Evolutionary conservation across 2,113 vertebrate species (phyloP).

Genomic region (Hyla sarda): DNA sequence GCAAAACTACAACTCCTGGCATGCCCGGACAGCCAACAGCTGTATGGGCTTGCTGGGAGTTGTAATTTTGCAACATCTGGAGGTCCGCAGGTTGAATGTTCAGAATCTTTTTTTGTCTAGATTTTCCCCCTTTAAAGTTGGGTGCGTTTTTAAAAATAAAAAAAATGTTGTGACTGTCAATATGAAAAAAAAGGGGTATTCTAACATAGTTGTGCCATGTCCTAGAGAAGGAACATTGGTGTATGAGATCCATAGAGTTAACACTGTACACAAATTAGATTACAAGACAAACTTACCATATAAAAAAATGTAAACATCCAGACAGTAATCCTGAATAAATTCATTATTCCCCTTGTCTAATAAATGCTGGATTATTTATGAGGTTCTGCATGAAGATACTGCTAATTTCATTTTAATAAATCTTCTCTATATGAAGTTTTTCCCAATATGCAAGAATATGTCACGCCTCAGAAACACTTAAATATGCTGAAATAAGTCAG

Average conservation of each 20-base stretch:
- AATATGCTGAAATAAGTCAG: constrained; percentile 32
- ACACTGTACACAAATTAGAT: neutral
- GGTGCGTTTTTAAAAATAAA: too few species aligned
- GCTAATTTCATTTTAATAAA: constrained; percentile 49
- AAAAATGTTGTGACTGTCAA: neutral
- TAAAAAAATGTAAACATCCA: constrained; percentile 15
- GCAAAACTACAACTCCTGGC: too few species aligned
- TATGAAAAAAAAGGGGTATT: neutral
- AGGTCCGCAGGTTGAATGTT: too few species aligned
- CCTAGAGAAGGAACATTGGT: neutral
- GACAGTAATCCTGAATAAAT: neutral
- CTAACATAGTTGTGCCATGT: neutral
- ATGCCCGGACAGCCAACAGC: too few species aligned
- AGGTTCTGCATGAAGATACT: constrained; percentile 46
- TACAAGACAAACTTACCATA: neutral
- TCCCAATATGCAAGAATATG: constrained; percentile 10
- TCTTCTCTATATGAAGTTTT: constrained; percentile 23
- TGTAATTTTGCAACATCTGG: too few species aligned
- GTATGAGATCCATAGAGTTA: neutral
- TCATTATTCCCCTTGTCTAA: constrained; percentile 16
- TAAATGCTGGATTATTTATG: constrained; percentile 42
- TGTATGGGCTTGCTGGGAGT: too few species aligned
- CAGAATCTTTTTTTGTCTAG: too few species aligned
- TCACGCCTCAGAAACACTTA: constrained; percentile 11
- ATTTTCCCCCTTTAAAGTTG: too few species aligned